These are phyloP conservation scores for Alectoris magna DNA, from an alignment of 2,797 vertebrate genomes.

Conservation along the genomic window DNA sequence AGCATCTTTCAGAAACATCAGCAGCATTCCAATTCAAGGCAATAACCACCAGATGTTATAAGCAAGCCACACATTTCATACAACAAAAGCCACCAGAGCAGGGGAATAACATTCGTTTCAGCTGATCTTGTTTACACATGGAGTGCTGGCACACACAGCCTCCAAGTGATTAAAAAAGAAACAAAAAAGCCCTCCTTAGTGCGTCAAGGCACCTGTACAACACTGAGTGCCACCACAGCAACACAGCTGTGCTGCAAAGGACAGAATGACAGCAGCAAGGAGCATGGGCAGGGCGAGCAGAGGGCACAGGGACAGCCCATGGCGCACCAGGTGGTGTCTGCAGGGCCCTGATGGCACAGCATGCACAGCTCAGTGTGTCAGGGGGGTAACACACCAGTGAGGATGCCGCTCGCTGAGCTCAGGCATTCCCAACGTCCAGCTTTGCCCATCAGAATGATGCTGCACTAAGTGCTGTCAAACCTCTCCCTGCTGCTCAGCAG, in stretches of 20 bases:
- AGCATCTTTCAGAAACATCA: neutral
- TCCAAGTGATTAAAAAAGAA: neutral
- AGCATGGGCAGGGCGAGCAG: neutral
- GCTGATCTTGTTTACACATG: neutral
- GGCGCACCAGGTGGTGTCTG: too few species aligned
- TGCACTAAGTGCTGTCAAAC: fast-evolving
- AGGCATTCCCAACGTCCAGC: neutral
- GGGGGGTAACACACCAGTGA: neutral
- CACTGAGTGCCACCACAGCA: neutral
- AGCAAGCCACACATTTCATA: neutral
- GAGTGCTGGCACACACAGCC: neutral
- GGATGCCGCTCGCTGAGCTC: neutral
- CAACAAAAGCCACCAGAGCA: neutral
- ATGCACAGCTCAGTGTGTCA: too few species aligned
- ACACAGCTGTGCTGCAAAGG: neutral
- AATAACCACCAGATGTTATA: neutral
- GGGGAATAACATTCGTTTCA: neutral
- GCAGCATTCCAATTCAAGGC: neutral
- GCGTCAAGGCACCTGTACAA: neutral
- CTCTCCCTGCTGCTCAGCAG: neutral
- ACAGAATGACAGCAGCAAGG: too few species aligned
- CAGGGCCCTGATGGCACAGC: too few species aligned
- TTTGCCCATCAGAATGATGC: neutral
- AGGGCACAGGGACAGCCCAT: too few species aligned
- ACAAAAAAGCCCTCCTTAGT: neutral